Evolutionary conservation across 2,888 invertebrate species (phyloP).

Genomic region (Toxonevra muliebris): DNA sequence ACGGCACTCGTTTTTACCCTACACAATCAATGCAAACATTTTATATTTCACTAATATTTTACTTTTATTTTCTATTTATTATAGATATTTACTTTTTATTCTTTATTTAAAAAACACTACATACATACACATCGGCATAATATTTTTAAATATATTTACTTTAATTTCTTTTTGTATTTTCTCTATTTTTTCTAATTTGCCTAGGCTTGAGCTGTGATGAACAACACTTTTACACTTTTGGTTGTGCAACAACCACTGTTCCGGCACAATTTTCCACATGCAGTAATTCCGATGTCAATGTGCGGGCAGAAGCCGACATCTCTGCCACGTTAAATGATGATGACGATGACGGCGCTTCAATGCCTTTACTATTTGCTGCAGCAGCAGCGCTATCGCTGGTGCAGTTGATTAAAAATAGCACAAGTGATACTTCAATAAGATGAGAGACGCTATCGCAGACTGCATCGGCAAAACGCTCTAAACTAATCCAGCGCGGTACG

Average conservation of each 20-base stretch:
- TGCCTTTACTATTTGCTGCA: constrained; percentile 17
- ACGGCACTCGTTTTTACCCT: too few species aligned
- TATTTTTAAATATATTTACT: neutral
- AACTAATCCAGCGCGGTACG: constrained; percentile 47
- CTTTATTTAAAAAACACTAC: neutral
- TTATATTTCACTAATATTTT: too few species aligned
- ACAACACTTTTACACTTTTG: constrained; percentile 16
- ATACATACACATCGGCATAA: neutral
- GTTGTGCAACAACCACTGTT: constrained; percentile 20
- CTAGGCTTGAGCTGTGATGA: neutral
- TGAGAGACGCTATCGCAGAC: constrained; percentile 43
- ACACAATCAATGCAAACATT: too few species aligned
- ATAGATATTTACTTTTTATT: neutral
- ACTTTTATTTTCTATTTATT: neutral
- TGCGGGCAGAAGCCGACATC: constrained; percentile 12
- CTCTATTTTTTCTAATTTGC: neutral
- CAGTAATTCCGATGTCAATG: constrained; percentile 18
- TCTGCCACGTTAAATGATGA: constrained; percentile 25
- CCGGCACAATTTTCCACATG: constrained; percentile 22
- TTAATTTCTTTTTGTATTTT: constrained; percentile 12
- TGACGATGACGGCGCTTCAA: constrained; percentile 10
- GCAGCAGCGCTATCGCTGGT: constrained; percentile 16
- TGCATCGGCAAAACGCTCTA: constrained; percentile 46
- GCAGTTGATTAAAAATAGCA: constrained; percentile 44
- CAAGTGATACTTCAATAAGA: constrained; percentile 44